Base-by-base conservation (phyloP, 2,888 invertebrate species). In the Dascillus cervinus region DNA sequence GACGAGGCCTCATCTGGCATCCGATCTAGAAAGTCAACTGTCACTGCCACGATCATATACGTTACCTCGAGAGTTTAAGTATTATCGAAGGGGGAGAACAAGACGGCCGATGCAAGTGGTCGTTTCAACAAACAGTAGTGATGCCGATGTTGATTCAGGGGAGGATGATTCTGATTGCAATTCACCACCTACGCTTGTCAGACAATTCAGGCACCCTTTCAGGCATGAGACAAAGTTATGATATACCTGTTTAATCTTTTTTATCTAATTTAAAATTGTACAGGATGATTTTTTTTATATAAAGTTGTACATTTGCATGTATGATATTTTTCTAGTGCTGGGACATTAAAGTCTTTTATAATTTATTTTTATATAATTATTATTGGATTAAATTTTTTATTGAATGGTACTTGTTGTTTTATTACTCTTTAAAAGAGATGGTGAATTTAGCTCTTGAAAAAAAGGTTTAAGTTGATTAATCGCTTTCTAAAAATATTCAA, bases 41-140 rank as follows among this genome's bases (percentile, higher is more conserved):
- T 87, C 87, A 2, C 65, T 88, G 30, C 88, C 89, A 0, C 73
- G 88, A 11, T 87, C 86, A 13, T 88, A 88, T 60, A 89, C 88
- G 1, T 65, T 89, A 27, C 88, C 88, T 1, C 73, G 87, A 9
- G 86, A 88, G 65, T 88, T 88, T 65, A 82, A 85, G 52, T 88
- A 86, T 67, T 82, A 82, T 67, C 65, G 82, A 17, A 66, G 79
- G 41, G 70, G 64, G 25, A 55, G 65, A 32, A 67, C 69, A 17
- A 75, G 31, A 66, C 78, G 37, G 70, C 77, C 41, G 65, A 75
- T 34, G 77, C 77, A 81, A 41, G 80, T 81, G 50, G 73, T 83
- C 11, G 79, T 82, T 5, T 86, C 86, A 46, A 87, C 86, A 19
- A 88, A 89, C 54, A 88, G 87, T 51, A 87, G 87, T 47, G 87